phyloP scores from a whole-genome alignment of 2,797 vertebrate species.

The Peromyscus nudipes region DNA sequence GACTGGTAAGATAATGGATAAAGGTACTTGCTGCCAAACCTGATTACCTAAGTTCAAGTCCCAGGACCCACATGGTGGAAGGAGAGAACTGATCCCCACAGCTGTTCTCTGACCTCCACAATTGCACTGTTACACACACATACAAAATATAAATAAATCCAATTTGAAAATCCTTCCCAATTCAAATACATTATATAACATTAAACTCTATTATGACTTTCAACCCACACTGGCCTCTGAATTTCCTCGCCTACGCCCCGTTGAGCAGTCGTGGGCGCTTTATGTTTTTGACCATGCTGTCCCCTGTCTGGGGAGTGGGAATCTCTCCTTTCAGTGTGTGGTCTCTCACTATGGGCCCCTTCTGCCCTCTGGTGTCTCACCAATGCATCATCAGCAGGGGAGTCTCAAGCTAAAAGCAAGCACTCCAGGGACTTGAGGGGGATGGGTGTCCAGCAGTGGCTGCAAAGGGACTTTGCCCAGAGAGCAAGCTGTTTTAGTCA shows the following conservation, averaged over 20 bases:
- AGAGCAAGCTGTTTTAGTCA: conserved; percentile 34
- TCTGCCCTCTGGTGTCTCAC: not conserved
- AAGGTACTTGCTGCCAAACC: not conserved
- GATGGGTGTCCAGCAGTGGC: conserved; percentile 9
- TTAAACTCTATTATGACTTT: not conserved
- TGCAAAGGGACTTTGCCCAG: conserved; percentile 66
- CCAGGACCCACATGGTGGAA: not conserved
- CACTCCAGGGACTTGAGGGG: not conserved
- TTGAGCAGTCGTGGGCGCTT: not conserved
- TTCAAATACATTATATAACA: not conserved
- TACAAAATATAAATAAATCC: not conserved
- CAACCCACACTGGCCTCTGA: not conserved
- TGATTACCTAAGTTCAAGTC: not conserved
- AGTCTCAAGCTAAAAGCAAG: not conserved
- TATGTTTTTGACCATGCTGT: not conserved
- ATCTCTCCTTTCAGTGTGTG: not conserved
- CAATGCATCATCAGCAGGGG: not conserved
- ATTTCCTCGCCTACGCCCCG: not conserved
- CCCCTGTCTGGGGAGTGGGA: not conserved
- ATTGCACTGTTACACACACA: not conserved
- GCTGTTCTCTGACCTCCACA: not conserved
- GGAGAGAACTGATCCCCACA: not conserved
- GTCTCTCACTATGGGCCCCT: not conserved
- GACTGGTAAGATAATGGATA: not conserved
- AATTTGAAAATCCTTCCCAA: not conserved